Conservation (phyloP, 2,113 vertebrate genomes). For the Brachyhypopomus gauderio region DNA sequence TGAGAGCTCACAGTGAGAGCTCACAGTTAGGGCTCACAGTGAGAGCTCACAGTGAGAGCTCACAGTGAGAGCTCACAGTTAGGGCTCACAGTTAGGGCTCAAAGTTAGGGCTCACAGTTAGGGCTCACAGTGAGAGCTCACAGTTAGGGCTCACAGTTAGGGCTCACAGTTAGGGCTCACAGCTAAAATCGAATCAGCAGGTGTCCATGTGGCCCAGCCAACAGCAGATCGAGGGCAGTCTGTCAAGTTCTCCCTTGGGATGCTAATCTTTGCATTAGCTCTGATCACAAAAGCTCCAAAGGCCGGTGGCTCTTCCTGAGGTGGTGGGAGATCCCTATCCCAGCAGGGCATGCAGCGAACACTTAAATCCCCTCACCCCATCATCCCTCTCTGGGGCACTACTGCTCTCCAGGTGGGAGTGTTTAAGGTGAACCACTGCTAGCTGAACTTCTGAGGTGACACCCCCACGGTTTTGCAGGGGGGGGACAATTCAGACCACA, state of each 20-base stretch:
- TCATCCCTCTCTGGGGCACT: constrained; percentile 50
- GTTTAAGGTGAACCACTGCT: constrained; percentile 45
- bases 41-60: too few relatives aligned
- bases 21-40: too few relatives aligned
- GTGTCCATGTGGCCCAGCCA: neutral
- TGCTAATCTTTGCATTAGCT: constrained; percentile 19
- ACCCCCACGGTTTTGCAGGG: constrained; percentile 26
- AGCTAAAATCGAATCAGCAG: constrained; percentile 13
- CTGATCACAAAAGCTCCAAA: constrained; percentile 11
- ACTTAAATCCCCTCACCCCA: constrained; percentile 48
- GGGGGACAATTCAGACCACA: too few relatives aligned
- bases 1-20: too few relatives aligned
- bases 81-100: too few relatives aligned
- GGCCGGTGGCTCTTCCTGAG: neutral
- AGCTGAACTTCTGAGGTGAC: constrained; percentile 15
- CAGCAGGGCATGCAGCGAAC: constrained; percentile 41
- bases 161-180: too few relatives aligned
- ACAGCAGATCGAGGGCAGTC: neutral
- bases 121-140: too few relatives aligned
- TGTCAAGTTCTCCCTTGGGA: constrained; percentile 26
- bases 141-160: too few relatives aligned
- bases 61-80: too few relatives aligned
- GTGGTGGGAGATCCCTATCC: constrained; percentile 14
- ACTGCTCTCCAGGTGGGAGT: constrained; percentile 39
- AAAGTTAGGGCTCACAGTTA: too few relatives aligned